Percentiles rank a stretch among this genome's conserved stretches.
These are phyloP conservation scores for Muscina levida DNA, from an alignment of 2,888 invertebrate genomes.

Conservation along the genomic window DNA sequence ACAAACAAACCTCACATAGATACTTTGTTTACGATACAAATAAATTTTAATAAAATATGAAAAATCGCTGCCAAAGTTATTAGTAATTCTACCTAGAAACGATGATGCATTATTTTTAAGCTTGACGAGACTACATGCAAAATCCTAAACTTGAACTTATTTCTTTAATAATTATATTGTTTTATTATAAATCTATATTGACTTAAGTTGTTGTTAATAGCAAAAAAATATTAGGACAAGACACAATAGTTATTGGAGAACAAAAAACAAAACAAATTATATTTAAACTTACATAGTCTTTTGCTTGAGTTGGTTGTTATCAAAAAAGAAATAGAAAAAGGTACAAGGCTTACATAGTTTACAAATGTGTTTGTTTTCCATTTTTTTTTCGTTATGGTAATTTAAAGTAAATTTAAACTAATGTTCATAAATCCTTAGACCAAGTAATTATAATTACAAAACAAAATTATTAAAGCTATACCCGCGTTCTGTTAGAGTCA, in stretches of 20 bases:
- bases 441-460: constrained; percentile 65
- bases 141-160: no score
- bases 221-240: constrained; percentile 33
- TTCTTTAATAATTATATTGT: no score
- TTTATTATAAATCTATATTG: not conserved
- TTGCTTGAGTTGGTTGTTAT: constrained; percentile 53
- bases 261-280: constrained; percentile 22
- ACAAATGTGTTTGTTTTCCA: constrained; percentile 43
- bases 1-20: not conserved
- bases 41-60: not conserved
- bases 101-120: no score
- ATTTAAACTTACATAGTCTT: constrained; percentile 63
- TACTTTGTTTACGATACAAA: not conserved
- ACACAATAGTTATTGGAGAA: constrained; percentile 17
- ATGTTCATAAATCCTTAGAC: constrained; percentile 65
- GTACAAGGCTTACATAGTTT: constrained; percentile 17
- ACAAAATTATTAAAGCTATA: constrained; percentile 80
- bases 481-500: constrained; percentile 90
- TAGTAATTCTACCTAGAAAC: no score
- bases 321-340: constrained; percentile 31
- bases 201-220: no score
- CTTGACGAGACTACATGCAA: no score
- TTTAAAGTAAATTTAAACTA: constrained; percentile 71
- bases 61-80: no score
- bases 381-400: constrained; percentile 53